Percentiles rank a stretch among this genome's conserved stretches.
These are phyloP conservation scores for Caenorhabditis latens DNA, from an alignment of 1,140 invertebrate genomes.

Conservation along the genomic window DNA sequence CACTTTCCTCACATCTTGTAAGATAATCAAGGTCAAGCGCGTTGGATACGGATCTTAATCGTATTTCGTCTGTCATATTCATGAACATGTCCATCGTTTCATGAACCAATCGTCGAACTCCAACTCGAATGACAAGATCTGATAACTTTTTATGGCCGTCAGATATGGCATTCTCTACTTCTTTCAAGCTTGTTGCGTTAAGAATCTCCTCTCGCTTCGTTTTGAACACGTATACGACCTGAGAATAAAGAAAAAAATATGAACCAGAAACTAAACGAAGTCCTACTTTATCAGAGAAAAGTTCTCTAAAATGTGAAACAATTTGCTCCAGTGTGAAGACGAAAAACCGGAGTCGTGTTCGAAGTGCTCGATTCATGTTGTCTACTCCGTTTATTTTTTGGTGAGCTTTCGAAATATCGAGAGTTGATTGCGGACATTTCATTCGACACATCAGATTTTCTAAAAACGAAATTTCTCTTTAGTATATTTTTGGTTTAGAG, in stretches of 20 bases:
- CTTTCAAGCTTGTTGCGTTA: constrained; percentile 12
- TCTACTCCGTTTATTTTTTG: constrained; percentile 12
- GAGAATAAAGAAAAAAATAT: background rate
- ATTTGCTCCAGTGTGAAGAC: constrained; percentile 37
- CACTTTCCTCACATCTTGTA: constrained; percentile 27
- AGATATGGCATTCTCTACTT: constrained; percentile 9
- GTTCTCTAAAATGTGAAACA: constrained; percentile 21
- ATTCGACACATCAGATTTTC: constrained; percentile 29
- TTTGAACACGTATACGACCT: constrained; percentile 14
- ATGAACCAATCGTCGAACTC: constrained; percentile 20
- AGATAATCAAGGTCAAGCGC: constrained; percentile 10
- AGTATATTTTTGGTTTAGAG: background rate
- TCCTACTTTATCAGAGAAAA: constrained; percentile 40
- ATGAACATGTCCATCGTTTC: constrained; percentile 51
- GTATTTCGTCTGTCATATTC: constrained; percentile 43
- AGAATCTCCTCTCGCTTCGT: constrained; percentile 3
- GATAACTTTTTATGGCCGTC: constrained; percentile 33
- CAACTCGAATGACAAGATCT: constrained; percentile 24
- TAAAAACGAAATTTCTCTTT: background rate
- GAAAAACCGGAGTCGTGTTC: constrained; percentile 20
- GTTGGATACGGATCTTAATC: constrained; percentile 14
- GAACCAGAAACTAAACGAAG: background rate
- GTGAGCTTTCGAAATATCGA: background rate
- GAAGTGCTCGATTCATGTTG: constrained; percentile 31
- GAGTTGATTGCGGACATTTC: constrained; percentile 29